phyloP scores from a whole-genome alignment of 2,113 vertebrate species.

The Puntigrus tetrazona region DNA sequence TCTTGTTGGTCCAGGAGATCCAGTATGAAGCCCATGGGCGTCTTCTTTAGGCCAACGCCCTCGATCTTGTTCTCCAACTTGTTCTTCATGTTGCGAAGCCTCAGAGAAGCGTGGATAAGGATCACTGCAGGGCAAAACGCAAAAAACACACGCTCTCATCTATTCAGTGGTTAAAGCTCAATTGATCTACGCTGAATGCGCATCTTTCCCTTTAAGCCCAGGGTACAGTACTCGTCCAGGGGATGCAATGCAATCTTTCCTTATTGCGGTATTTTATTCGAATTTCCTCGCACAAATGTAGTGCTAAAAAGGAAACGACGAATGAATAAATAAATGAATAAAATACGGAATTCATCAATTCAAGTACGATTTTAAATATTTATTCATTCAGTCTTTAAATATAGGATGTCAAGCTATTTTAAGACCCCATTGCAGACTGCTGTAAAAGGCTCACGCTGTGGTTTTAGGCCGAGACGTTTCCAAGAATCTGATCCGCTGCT shows the following conservation, averaged over 20 bases:
- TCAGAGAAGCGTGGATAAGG: constrained; percentile 90
- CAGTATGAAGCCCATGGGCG: constrained; percentile 92
- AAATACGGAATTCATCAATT: no score
- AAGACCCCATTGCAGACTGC: background rate
- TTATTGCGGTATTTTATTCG: background rate
- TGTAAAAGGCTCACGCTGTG: background rate
- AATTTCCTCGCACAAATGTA: no score
- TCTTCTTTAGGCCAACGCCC: constrained; percentile 89
- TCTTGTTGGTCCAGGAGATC: constrained; percentile 96
- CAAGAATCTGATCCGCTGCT: background rate
- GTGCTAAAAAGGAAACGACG: no score
- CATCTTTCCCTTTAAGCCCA: background rate
- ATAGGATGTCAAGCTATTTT: background rate
- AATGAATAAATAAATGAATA: no score
- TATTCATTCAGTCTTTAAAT: background rate
- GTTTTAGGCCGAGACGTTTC: background rate
- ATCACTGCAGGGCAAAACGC: constrained; percentile 77
- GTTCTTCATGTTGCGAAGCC: constrained; percentile 94
- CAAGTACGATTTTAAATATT: no score
- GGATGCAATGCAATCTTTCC: background rate
- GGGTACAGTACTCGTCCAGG: background rate
- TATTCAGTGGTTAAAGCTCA: background rate
- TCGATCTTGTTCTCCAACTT: constrained; percentile 97
- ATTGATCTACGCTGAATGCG: background rate
- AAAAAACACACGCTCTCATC: background rate